These are phyloP conservation scores for Colletes latitarsis DNA, from an alignment of 1,140 invertebrate species.

Conservation along the genomic window DNA sequence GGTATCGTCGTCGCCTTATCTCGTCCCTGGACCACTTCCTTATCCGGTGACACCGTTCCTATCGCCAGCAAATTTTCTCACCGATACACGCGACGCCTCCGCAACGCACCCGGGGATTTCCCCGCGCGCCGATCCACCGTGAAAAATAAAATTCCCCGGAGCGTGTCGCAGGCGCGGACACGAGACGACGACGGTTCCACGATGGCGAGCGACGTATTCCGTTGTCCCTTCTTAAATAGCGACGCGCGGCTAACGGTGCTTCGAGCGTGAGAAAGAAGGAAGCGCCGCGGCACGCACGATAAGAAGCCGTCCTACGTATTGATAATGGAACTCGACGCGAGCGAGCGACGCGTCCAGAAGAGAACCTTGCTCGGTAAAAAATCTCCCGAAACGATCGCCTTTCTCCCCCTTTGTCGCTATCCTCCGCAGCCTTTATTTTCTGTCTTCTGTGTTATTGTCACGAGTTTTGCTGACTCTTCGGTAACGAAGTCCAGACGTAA, in stretches of 20 bases:
- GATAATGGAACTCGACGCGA: constrained; percentile 29
- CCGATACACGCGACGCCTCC: constrained; percentile 36
- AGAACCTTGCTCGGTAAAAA: neutral
- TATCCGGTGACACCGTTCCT: constrained; percentile 49
- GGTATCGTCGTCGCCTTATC: constrained; percentile 44
- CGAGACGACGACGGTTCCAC: no score
- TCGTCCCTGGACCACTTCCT: constrained; percentile 60
- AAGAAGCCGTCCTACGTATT: constrained; percentile 29
- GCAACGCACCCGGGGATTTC: no score
- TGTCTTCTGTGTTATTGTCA: no score
- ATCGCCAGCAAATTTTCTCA: constrained; percentile 50
- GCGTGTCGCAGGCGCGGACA: no score
- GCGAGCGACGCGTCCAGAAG: neutral
- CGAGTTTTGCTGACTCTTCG: no score
- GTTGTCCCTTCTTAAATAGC: constrained; percentile 11
- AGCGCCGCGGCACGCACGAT: constrained; percentile 35
- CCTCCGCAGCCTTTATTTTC: no score
- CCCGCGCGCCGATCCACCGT: no score
- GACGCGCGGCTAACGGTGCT: constrained; percentile 29
- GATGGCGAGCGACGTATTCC: neutral
- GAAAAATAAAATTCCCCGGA: no score
- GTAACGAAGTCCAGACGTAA: no score
- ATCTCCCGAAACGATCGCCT: neutral
- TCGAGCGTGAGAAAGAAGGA: constrained; percentile 45
- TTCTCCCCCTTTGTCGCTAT: no score